Evolutionary conservation across 2,888 invertebrate genomes (phyloP).

Genomic region (Sialis lutaria): DNA sequence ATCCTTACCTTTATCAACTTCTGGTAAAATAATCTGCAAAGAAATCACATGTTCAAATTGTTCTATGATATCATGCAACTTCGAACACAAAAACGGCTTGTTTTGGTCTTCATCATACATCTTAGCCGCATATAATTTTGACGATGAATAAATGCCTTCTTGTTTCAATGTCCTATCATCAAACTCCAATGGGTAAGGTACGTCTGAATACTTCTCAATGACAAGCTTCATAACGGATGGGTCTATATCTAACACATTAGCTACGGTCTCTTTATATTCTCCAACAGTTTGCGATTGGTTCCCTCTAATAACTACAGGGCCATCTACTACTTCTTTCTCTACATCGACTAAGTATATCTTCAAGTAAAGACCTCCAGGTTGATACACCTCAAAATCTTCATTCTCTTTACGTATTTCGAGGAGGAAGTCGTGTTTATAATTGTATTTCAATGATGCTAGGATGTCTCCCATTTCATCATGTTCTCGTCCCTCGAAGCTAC

Average conservation of each 20-base stretch:
- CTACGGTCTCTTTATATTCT: constrained; percentile 37
- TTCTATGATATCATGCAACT: constrained; percentile 32
- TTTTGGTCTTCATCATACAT: constrained; percentile 28
- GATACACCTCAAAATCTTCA: constrained; percentile 42
- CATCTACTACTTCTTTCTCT: constrained; percentile 38
- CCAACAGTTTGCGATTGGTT: constrained; percentile 34
- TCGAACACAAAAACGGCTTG: constrained; percentile 26
- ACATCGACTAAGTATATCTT: constrained; percentile 45
- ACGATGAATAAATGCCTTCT: constrained; percentile 21
- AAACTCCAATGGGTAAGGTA: constrained; percentile 21
- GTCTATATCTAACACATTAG: constrained; percentile 27
- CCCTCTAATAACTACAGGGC: constrained; percentile 40
- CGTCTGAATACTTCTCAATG: constrained; percentile 24
- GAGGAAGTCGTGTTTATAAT: constrained; percentile 37
- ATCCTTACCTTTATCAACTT: constrained; percentile 38
- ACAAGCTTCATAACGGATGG: constrained; percentile 26
- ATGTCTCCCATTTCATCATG: constrained; percentile 28
- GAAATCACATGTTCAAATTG: constrained; percentile 43
- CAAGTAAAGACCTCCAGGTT: constrained; percentile 35
- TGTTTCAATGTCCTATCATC: constrained; percentile 23
- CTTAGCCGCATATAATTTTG: constrained; percentile 32
- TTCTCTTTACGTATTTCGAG: constrained; percentile 44
- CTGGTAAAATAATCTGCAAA: constrained; percentile 42
- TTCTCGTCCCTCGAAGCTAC: constrained; percentile 44
- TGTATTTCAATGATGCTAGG: constrained; percentile 24